A percentile compares a stretch with the other conserved stretches of the same genome.
These are phyloP conservation scores for Ganaspis sp. DNA, from an alignment of 1,140 invertebrate genomes.

Conservation along the genomic window DNA sequence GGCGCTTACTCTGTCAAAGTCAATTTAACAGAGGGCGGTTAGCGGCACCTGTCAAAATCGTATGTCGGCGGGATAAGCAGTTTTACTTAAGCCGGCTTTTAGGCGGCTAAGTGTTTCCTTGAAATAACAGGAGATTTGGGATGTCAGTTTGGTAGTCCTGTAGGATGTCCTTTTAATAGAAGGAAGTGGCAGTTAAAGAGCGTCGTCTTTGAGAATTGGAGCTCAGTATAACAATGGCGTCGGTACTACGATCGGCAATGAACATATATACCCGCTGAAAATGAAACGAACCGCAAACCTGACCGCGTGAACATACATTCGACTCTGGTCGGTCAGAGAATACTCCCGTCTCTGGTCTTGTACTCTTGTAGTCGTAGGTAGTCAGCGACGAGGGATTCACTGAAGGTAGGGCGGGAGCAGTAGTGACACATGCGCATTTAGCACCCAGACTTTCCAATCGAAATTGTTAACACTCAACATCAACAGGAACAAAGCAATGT, in stretches of 20 bases:
- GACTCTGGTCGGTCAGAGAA: conserved; percentile 45
- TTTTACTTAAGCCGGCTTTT: neutral
- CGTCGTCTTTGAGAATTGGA: neutral
- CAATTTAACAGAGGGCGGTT: neutral
- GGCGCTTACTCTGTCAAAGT: neutral
- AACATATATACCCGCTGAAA: conserved; percentile 40
- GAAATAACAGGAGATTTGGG: neutral
- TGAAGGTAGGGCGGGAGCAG: conserved; percentile 26
- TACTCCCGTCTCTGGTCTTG: conserved; percentile 34
- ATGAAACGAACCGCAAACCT: conserved; percentile 40
- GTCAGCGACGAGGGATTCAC: conserved; percentile 26
- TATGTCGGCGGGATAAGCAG: conserved; percentile 15
- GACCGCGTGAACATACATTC: conserved; percentile 46
- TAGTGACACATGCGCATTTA: conserved; percentile 23
- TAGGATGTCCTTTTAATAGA: neutral
- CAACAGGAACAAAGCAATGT: neutral
- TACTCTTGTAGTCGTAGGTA: conserved; percentile 21
- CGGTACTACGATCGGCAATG: neutral
- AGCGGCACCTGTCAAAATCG: conserved; percentile 19
- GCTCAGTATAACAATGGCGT: conserved; percentile 19
- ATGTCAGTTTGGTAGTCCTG: neutral
- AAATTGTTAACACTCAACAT: neutral
- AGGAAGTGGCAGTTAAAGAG: neutral
- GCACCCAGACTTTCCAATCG: conserved; percentile 5
- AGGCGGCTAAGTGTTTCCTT: neutral